Conservation (phyloP, 2,113 vertebrate genomes). For the Aspidoscelis tigris region DNA sequence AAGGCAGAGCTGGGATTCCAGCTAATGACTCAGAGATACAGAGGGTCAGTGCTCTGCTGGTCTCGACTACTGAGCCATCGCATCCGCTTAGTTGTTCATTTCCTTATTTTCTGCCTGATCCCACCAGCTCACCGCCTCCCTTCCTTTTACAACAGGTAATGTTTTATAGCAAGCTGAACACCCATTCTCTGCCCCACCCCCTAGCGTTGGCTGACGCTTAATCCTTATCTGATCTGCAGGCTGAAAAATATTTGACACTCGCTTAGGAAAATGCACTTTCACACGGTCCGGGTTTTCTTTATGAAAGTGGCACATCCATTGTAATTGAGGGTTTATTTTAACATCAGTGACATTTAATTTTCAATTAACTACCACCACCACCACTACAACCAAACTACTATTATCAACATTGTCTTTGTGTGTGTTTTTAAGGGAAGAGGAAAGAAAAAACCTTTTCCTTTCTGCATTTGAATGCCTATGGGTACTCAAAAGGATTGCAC, state of each 20-base stretch:
- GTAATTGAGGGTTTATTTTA: slow-evolving; percentile 19
- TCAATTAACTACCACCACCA: not conserved
- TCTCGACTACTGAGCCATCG: slow-evolving; percentile 67
- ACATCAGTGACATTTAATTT: not conserved
- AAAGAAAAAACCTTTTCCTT: not conserved
- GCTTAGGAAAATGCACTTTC: slow-evolving; percentile 19
- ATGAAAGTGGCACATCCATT: slow-evolving; percentile 10
- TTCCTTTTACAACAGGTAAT: slow-evolving; percentile 32
- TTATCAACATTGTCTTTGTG: not conserved
- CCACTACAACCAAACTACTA: not conserved
- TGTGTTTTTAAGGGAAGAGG: slow-evolving; percentile 4
- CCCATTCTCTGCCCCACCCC: not conserved
- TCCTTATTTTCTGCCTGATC: not conserved
- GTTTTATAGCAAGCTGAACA: slow-evolving; percentile 41
- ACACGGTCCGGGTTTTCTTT: not conserved
- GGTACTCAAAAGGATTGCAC: slow-evolving; percentile 8
- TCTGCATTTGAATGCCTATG: not conserved
- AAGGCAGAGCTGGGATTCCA: slow-evolving; percentile 71
- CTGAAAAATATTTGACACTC: not conserved
- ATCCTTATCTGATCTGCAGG: not conserved
- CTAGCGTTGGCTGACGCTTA: slow-evolving; percentile 42
- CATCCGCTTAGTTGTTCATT: slow-evolving; percentile 62
- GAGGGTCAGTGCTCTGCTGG: slow-evolving; percentile 73
- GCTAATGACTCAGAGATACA: slow-evolving; percentile 77
- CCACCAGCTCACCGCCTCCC: slow-evolving; percentile 35